A percentile compares a stretch with the other conserved stretches of the same genome.
Evolutionary conservation across 2,888 invertebrate genomes (phyloP).

Genomic region (Stenolophus ochropezus): DNA sequence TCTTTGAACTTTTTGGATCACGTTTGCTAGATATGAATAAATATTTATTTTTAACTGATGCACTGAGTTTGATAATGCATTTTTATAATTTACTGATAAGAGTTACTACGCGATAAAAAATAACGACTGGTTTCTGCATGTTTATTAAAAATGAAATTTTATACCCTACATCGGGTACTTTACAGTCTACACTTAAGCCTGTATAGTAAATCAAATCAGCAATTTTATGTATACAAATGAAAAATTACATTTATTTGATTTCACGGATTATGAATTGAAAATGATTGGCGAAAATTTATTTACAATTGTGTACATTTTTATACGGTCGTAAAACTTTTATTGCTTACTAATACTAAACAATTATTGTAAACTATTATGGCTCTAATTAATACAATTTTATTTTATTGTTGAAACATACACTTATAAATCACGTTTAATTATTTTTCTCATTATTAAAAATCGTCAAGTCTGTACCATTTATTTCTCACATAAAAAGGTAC

Average conservation of each 20-base stretch:
- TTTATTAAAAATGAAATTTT: too few species aligned
- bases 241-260: too few species aligned
- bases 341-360: neutral
- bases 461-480: too few species aligned
- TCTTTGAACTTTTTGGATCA: neutral
- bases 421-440: too few species aligned
- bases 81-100: neutral
- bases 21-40: neutral
- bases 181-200: too few species aligned
- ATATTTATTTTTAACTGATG: constrained; percentile 18
- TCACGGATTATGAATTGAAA: neutral
- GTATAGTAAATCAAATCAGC: too few species aligned
- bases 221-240: neutral
- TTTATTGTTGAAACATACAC: neutral
- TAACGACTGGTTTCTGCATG: neutral
- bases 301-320: neutral
- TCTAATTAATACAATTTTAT: neutral
- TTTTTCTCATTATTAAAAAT: neutral
- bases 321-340: neutral
- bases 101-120: neutral
- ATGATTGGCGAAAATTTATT: neutral
- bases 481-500: too few species aligned
- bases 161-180: too few species aligned
- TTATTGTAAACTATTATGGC: neutral
- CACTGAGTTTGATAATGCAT: neutral